phyloP scores from a whole-genome alignment of 2,888 invertebrate species.

The Mongoloraphidia duomilia region DNA sequence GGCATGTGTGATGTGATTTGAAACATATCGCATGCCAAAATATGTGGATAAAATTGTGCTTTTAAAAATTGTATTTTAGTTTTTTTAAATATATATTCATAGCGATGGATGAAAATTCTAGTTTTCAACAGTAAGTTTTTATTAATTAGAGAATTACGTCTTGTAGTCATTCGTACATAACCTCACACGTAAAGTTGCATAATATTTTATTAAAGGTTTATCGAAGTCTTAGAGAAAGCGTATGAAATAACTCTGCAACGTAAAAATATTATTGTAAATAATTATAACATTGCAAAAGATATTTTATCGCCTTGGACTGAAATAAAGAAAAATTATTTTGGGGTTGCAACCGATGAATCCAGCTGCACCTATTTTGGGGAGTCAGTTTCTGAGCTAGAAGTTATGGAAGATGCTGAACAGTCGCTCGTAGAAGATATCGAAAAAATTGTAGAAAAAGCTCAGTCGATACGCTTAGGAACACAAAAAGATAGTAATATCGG shows the following conservation, averaged over 20 bases:
- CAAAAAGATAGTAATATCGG: neutral
- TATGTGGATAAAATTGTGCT: too few relatives aligned
- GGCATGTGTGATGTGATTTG: too few relatives aligned
- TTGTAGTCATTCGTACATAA: too few relatives aligned
- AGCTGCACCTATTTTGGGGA: neutral
- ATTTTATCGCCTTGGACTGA: neutral
- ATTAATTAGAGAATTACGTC: too few relatives aligned
- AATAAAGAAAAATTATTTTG: neutral
- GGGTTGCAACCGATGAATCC: neutral
- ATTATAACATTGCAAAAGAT: neutral
- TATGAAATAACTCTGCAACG: neutral
- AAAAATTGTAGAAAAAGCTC: neutral
- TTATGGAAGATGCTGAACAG: neutral
- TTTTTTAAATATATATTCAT: too few relatives aligned
- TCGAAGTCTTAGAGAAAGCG: neutral
- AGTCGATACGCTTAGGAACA: neutral
- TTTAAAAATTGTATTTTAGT: too few relatives aligned
- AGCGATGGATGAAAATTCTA: too few relatives aligned
- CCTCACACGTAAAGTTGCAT: too few relatives aligned
- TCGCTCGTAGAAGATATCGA: neutral
- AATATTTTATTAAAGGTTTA: neutral
- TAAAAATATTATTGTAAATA: conserved; percentile 1
- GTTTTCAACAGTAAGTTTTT: too few relatives aligned
- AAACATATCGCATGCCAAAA: too few relatives aligned
- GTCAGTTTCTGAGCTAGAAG: too few relatives aligned